Percentiles rank a stretch among this genome's conserved stretches.
These are phyloP conservation scores for Propsilocerus akamusi DNA, from an alignment of 1,140 invertebrate genomes.

Conservation along the genomic window DNA sequence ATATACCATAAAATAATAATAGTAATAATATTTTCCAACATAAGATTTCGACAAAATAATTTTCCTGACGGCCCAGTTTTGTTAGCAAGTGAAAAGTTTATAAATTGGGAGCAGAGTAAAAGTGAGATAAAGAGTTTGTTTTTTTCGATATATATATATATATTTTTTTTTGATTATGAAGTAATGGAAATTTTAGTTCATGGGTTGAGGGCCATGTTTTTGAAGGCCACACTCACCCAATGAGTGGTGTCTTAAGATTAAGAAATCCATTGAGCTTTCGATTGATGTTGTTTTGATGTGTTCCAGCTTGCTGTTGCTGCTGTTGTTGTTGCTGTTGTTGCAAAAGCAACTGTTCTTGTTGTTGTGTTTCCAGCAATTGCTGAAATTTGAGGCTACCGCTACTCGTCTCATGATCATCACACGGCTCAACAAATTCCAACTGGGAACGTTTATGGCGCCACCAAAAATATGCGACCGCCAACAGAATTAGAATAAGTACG, in stretches of 20 bases:
- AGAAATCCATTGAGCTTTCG: conserved; percentile 47
- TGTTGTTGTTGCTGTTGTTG: conserved; percentile 13
- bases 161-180: too few species aligned
- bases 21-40: too few species aligned
- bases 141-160: too few species aligned
- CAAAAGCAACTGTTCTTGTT: conserved; percentile 12
- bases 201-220: too few species aligned
- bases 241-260: conserved; percentile 56
- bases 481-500: conserved; percentile 18
- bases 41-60: too few species aligned
- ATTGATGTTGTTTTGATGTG: conserved; percentile 19
- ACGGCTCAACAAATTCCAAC: conserved; percentile 22
- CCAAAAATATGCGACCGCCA: conserved; percentile 23
- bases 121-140: too few species aligned
- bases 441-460: conserved; percentile 24
- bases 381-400: conserved; percentile 16
- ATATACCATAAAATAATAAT: too few species aligned
- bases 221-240: conserved; percentile 42
- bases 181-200: too few species aligned
- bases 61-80: too few species aligned
- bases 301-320: not conserved
- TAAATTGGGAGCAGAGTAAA: too few species aligned
- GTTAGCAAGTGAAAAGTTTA: too few species aligned
- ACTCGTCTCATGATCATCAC: conserved; percentile 22
- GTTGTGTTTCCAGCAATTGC: conserved; percentile 6